Base-by-base conservation (phyloP, 1,140 invertebrate species). In the Brachionus asplanchnoidis region DNA sequence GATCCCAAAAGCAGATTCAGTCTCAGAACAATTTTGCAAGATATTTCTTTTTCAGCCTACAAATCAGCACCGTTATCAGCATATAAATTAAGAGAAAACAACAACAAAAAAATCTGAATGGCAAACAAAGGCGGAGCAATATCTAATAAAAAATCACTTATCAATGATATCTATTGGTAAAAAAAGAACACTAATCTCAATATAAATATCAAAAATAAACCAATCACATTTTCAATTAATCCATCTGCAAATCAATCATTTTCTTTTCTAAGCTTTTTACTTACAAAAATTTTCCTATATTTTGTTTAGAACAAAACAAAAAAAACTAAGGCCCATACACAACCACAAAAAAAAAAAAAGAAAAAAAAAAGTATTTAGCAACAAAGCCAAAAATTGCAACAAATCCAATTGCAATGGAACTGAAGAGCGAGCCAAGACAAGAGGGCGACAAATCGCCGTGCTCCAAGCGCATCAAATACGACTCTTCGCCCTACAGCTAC, bases 191-290 rank as follows among this genome's bases (percentile, higher is more conserved):
- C 53, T 60, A 60, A 20, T 20, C 20, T 60, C 17, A 0, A 68
- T 32, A 32, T n/a, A 40, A 68, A 68, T 42, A 42, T 46, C n/a
- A 42, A 73, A 36, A 73, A 44, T 42, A 40, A 42, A 23, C 32
- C 32, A 73, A 73, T 73, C 40, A 8, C 2, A 40, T 42, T 44
- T 20, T 17, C n/a, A 36, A 17, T 42, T 8, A 42, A 5, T 40
- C 32, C 23, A 42, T 73, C 32, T 73, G 42, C 68, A 73, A 73
- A 73, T 73, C 68, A 73, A 73, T 73, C 68, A 73, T 40, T 68
- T 68, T 68, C 32, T 42, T 73, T 73, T 42, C 44, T 9, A 23
- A 36, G 17, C 17, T 73, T 42, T 36, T 73, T 73, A 40, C 36
- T 73, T 73, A 40, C 7, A 40, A 46, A 73, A 73, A 73, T 42